Conservation (phyloP, 92 coral and sea anemone species). For the Galaxea fascicularis region DNA sequence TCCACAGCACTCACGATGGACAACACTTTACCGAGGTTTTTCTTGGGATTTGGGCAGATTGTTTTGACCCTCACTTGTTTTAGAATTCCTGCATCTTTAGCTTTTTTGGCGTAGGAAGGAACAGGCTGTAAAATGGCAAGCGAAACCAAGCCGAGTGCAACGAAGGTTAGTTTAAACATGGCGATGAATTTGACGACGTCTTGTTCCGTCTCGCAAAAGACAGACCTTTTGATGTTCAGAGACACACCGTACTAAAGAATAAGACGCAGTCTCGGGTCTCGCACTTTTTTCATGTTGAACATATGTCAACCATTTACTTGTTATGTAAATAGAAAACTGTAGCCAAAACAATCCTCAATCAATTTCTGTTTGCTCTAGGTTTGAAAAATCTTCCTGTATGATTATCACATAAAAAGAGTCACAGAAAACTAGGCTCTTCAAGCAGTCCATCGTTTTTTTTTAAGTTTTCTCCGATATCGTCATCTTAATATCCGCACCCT, state of each 20-base stretch:
- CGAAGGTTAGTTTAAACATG: slow-evolving; percentile 8
- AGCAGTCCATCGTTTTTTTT: too few relatives aligned
- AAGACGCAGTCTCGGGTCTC: background rate
- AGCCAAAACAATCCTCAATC: too few relatives aligned
- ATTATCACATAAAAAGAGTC: background rate
- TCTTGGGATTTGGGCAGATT: slow-evolving; percentile 20
- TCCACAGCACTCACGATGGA: slow-evolving; percentile 41
- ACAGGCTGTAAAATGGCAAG: background rate
- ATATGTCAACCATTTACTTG: slow-evolving; percentile 3
- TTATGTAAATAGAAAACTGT: background rate
- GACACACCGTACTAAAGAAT: background rate
- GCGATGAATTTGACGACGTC: background rate
- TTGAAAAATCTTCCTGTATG: background rate
- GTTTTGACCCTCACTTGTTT: slow-evolving; percentile 7
- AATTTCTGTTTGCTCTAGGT: background rate
- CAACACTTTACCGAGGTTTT: slow-evolving; percentile 20
- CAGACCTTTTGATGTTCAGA: too few relatives aligned
- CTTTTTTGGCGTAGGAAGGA: slow-evolving; percentile 18
- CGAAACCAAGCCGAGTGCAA: background rate
- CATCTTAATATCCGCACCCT: background rate
- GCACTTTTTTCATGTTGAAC: slow-evolving; percentile 39
- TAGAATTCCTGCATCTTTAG: background rate
- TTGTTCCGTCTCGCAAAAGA: background rate
- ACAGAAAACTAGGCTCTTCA: background rate
- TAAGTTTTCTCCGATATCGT: background rate